phyloP scores from a whole-genome alignment of 2,113 vertebrate species.

The Chionomys nivalis region DNA sequence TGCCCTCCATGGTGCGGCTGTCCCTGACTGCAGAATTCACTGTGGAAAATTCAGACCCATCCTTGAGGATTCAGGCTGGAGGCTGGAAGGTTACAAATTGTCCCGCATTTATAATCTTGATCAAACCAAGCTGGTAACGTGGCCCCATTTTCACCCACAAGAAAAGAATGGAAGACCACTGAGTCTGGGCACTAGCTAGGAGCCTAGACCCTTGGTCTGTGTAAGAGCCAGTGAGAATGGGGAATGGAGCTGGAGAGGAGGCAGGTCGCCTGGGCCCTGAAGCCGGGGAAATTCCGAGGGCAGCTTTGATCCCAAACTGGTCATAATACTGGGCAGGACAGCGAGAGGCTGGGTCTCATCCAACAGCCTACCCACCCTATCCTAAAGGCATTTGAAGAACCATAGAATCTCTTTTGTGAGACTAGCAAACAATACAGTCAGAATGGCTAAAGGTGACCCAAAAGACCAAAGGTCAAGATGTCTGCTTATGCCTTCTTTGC shows the following conservation, averaged over 20 bases:
- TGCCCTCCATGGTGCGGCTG: rapidly evolving
- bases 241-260: not conserved
- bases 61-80: rapidly evolving
- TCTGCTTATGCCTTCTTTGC: too few relatives aligned
- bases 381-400: not conserved
- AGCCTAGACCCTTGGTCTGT: not conserved
- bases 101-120: too few relatives aligned
- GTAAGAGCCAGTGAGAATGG: not conserved
- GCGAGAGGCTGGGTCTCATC: not conserved
- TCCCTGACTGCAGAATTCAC: not conserved
- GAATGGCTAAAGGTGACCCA: too few relatives aligned
- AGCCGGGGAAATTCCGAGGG: too few relatives aligned
- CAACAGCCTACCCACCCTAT: not conserved
- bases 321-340: not conserved
- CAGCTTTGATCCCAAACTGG: too few relatives aligned
- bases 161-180: too few relatives aligned
- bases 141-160: not conserved
- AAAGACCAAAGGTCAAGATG: too few relatives aligned
- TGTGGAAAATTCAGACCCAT: not conserved
- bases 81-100: not conserved
- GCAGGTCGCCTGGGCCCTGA: not conserved
- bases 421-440: too few relatives aligned
- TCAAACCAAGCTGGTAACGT: rapidly evolving
- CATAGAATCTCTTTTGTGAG: not conserved
- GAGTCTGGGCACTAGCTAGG: not conserved